phyloP scores from a whole-genome alignment of 2,113 vertebrate genomes.

The Pionites leucogaster region DNA sequence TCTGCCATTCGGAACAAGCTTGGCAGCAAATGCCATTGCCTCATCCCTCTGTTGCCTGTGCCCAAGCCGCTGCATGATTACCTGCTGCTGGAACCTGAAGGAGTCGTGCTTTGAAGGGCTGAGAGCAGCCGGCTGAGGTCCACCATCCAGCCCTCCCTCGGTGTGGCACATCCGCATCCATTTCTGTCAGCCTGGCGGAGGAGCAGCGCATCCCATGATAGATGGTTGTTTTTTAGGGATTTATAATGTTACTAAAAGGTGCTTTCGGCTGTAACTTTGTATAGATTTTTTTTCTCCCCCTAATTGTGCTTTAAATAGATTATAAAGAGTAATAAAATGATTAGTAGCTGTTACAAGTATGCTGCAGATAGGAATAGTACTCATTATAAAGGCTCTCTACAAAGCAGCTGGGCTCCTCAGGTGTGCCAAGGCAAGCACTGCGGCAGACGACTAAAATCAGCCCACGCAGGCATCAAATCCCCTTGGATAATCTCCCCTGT shows the following conservation, averaged over 20 bases:
- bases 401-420: background rate
- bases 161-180: fast-evolving
- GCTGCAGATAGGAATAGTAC: background rate
- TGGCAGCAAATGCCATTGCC: conserved; percentile 52
- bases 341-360: background rate
- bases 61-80: conserved; percentile 65
- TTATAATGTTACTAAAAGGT: background rate
- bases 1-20: conserved; percentile 37
- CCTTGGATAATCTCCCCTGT: background rate
- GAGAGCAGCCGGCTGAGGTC: background rate
- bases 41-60: conserved; percentile 70
- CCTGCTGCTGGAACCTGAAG: conserved; percentile 76
- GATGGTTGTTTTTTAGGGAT: background rate
- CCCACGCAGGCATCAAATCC: background rate
- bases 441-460: background rate
- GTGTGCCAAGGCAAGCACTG: background rate
- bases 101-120: conserved; percentile 51
- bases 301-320: background rate
- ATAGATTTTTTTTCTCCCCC: background rate
- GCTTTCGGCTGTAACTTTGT: background rate
- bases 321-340: background rate
- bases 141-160: background rate
- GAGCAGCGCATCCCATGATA: fast-evolving
- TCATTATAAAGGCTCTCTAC: background rate
- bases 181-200: background rate